Percentiles rank a stretch among this genome's conserved stretches.
Evolutionary conservation across 2,113 vertebrate genomes (phyloP).

Genomic region (Odontesthes bonariensis): DNA sequence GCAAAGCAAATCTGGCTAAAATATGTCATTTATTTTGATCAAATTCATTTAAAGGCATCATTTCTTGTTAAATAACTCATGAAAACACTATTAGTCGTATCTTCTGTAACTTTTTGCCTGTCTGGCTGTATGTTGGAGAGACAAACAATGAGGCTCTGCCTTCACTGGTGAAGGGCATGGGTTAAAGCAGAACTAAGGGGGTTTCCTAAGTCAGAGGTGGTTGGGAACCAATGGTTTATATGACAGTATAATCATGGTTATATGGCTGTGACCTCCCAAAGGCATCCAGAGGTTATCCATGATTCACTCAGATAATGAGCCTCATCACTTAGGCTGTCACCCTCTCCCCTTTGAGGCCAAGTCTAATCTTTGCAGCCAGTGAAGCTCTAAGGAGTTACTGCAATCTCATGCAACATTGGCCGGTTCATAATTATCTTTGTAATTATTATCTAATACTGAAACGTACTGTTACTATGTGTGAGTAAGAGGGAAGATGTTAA

Average conservation of each 20-base stretch:
- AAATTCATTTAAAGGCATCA: slow-evolving; percentile 51
- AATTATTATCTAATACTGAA: slow-evolving; percentile 32
- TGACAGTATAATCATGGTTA: slow-evolving; percentile 72
- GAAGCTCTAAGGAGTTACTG: slow-evolving; percentile 25
- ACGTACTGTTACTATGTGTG: neutral
- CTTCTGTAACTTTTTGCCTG: slow-evolving; percentile 20
- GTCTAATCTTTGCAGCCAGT: slow-evolving; percentile 59
- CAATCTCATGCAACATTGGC: slow-evolving; percentile 53
- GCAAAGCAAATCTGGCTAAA: slow-evolving; percentile 27
- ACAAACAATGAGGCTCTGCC: slow-evolving; percentile 54
- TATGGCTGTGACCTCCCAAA: slow-evolving; percentile 65
- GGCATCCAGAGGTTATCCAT: slow-evolving; percentile 74
- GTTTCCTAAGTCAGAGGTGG: slow-evolving; percentile 42
- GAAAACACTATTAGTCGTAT: slow-evolving; percentile 61
- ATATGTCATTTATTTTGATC: slow-evolving; percentile 58
- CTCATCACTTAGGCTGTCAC: slow-evolving; percentile 77
- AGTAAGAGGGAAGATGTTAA: neutral
- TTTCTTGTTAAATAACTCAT: slow-evolving; percentile 48
- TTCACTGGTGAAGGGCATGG: slow-evolving; percentile 18
- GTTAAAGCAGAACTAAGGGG: slow-evolving; percentile 46
- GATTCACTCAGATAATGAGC: slow-evolving; percentile 76
- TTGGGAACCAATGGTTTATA: slow-evolving; percentile 67
- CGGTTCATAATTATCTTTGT: slow-evolving; percentile 31
- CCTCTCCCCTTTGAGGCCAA: slow-evolving; percentile 50
- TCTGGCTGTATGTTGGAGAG: slow-evolving; percentile 49